These are phyloP conservation scores for Bombus huntii DNA, from an alignment of 1,140 invertebrate species.

Conservation along the genomic window DNA sequence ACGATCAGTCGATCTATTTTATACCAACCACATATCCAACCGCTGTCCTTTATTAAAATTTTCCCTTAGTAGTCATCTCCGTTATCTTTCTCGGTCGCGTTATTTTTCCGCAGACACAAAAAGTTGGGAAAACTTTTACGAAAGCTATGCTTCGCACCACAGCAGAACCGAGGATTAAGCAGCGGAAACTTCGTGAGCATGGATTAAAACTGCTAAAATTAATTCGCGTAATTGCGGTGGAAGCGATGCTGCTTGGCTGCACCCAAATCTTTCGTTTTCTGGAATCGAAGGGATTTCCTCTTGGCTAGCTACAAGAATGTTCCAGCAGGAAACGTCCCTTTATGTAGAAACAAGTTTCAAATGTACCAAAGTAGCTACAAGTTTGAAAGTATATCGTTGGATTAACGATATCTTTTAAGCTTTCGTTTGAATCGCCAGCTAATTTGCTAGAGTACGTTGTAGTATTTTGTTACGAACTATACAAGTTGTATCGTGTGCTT, in stretches of 20 bases:
- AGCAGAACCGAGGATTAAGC: conserved; percentile 60
- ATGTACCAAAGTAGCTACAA: background rate
- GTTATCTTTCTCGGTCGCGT: conserved; percentile 9
- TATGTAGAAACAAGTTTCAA: background rate
- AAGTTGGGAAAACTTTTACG: conserved; percentile 60
- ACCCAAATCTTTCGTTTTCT: background rate
- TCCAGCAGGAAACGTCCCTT: background rate
- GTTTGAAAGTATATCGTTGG: background rate
- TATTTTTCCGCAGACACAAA: conserved; percentile 65
- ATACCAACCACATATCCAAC: no score
- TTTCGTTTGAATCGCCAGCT: no score
- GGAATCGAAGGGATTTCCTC: conserved; percentile 20
- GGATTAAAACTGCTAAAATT: conserved; percentile 76
- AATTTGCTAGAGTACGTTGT: no score
- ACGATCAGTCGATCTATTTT: background rate
- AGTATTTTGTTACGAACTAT: no score
- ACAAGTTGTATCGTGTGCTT: background rate
- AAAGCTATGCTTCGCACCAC: conserved; percentile 49
- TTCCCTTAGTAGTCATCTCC: background rate
- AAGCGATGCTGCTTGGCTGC: conserved; percentile 55
- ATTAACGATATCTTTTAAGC: background rate
- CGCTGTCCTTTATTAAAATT: background rate
- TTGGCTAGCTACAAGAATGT: background rate
- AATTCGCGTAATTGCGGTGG: conserved; percentile 76
- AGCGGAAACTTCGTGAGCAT: conserved; percentile 64